Evolutionary conservation across 1,140 invertebrate genomes (phyloP).

Genomic region (Achroia grisella): DNA sequence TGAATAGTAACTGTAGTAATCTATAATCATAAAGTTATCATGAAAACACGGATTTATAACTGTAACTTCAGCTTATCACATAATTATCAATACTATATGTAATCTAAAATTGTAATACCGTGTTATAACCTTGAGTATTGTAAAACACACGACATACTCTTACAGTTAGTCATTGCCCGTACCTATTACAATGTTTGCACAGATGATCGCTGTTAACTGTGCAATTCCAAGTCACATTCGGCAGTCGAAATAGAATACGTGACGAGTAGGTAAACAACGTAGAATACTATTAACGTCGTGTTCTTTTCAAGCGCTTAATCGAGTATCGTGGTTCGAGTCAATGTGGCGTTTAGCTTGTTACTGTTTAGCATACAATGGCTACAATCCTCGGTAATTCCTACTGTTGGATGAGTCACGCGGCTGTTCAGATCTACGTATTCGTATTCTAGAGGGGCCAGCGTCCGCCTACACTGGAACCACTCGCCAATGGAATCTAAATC

Average conservation of each 20-base stretch:
- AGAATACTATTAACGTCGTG: not conserved
- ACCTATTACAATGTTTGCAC: not conserved
- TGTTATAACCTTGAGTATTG: no score
- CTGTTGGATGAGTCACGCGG: conserved; percentile 59
- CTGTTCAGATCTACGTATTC: conserved; percentile 40
- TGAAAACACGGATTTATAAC: no score
- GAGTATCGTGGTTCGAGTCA: not conserved
- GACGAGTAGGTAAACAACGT: no score
- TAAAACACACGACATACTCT: no score
- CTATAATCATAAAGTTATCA: no score
- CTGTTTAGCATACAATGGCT: conserved; percentile 52
- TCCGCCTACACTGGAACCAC: conserved; percentile 50
- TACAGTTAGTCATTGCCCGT: no score
- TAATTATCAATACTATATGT: no score
- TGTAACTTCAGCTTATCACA: no score
- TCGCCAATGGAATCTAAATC: conserved; percentile 49
- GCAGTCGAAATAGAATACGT: no score
- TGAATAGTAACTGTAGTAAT: no score
- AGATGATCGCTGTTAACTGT: not conserved
- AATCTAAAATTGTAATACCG: no score
- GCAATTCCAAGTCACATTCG: no score
- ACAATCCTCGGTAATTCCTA: conserved; percentile 56
- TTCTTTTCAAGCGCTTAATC: not conserved
- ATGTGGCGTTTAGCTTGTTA: not conserved
- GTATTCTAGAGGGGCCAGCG: conserved; percentile 37